Evolutionary conservation across 2,797 vertebrate genomes (phyloP), one percentile per base, ranked within the genome.

Genomic region (Etheostoma nigrum): DNA sequence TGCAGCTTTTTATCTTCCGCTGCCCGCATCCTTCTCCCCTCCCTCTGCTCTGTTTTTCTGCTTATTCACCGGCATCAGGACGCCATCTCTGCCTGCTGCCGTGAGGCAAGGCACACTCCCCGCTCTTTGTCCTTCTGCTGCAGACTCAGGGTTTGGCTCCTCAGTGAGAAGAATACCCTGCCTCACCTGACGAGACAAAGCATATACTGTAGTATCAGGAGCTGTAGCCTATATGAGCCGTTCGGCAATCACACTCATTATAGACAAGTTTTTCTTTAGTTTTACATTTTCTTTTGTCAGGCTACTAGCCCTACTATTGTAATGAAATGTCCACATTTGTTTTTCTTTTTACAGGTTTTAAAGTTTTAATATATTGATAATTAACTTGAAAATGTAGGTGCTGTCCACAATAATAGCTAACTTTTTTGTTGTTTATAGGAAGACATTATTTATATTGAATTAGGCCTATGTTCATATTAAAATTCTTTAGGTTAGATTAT

Each of bases 1-100:
- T 83, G 82, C 82, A 53, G 79, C 66, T 52, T 36, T 47, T 81
- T 82, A 42, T 74, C 72, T 36, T 69, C 71, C 54, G 30, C 33
- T 27, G 51, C 64, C 67, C 60, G 80, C 90, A 86, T 84, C 77
- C 68, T 78, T 67, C 69, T 88, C 86, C 82, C 78, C 86, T 84
- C 87, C 70, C 83, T 82, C 72, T 81, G 86, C 49, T 73, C 79
- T 10, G 49, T 75, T 89, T 94, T 95, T 94, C 91, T 95, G 96
- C 96, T 95, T 95, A 93, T 94, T 97, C 96, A 96, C 95, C 90
- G 93, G 90, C 91, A 81, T 69, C 63, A 58, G 86, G 93, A 86
- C 93, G 94, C 94, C 95, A 94, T 94, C 94, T 86, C 94, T 92
- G 84, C 86, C 86, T 14, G 76, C 64, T 52, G 79, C 89, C 88